Evolutionary conservation across 2,797 vertebrate genomes (phyloP), one percentile per base, ranked within the genome.

Genomic region (Sebastes wilsoni): DNA sequence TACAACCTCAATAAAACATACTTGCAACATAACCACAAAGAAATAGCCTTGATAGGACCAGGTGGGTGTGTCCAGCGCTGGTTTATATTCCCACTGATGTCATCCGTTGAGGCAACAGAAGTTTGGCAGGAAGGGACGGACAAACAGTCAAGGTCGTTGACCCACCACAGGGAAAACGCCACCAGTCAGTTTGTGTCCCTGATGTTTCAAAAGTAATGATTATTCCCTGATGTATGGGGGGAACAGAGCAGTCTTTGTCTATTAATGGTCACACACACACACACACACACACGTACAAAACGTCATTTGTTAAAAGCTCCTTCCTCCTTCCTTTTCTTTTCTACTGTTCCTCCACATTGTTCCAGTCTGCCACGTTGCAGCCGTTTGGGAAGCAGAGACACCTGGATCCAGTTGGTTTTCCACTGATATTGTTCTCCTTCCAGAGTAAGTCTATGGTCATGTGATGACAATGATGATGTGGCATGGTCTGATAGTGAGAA

Each of bases 301-400:
- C 2, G 6, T 87, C 66, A 77, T 86, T 85, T 87, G 79, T 75
- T 20, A 34, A 84, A 78, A 78, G n/a, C 58, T 34, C 77, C 76
- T 87, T 64, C 32, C 34, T 22, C 38, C 14, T 42, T 42, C 38
- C 60, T 72, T 74, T 83, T 89, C 72, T 81, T 89, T 89, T 85
- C 73, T 75, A 68, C 69, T 76, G 82, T 93, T 93, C 90, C 91
- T 92, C 73, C 61, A 66, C 89, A 93, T 94, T 94, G 93, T 95
- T 93, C 85, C 81, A 72, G 49, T 8, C 72, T 83, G 84, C 88
- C 89, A 91, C 79, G 38, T 81, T 77, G 90, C 83, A 83, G 3
- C 74, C 20, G 14, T 66, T 74, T 25, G n/a, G 84, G 87, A 89
- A 90, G 71, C 79, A 66, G 16, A 80, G 79, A 92, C 92, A 94